These are phyloP conservation scores for Spilosoma lubricipeda DNA, from an alignment of 2,888 invertebrate species.

Conservation along the genomic window DNA sequence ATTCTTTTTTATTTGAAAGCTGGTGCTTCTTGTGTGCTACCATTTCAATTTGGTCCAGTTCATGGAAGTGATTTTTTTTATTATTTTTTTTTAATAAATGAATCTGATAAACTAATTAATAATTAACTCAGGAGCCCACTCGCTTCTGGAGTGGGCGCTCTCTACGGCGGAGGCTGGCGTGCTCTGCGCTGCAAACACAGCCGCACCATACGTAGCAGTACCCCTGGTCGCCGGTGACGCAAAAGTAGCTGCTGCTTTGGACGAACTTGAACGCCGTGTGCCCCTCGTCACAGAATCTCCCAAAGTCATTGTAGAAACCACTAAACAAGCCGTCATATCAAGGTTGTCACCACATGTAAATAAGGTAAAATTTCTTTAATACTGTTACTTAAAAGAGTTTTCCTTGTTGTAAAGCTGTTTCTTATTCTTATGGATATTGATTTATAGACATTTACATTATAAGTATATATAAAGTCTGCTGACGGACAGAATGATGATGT, in stretches of 20 bases:
- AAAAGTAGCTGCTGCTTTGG: slow-evolving; percentile 88
- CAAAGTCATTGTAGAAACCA: slow-evolving; percentile 85
- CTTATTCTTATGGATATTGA: background rate
- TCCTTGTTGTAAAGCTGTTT: background rate
- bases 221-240: slow-evolving; percentile 87
- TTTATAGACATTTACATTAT: too few relatives aligned
- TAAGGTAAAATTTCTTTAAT: slow-evolving; percentile 68
- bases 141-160: slow-evolving; percentile 89
- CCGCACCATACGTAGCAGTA: slow-evolving; percentile 86
- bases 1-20: too few relatives aligned
- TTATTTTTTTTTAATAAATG: too few relatives aligned
- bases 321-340: slow-evolving; percentile 86
- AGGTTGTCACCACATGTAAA: slow-evolving; percentile 85
- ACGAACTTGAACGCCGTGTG: slow-evolving; percentile 88
- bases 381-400: too few relatives aligned
- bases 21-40: too few relatives aligned
- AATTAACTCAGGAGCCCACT: slow-evolving; percentile 83
- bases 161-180: slow-evolving; percentile 89
- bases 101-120: too few relatives aligned
- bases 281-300: slow-evolving; percentile 90
- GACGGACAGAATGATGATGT: too few relatives aligned
- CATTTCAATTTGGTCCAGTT: too few relatives aligned
- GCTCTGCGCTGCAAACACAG: slow-evolving; percentile 87
- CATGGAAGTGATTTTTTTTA: too few relatives aligned
- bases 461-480: too few relatives aligned